Base-by-base conservation (phyloP, 2,113 vertebrate species). In the Campylorhamphus procurvoides region DNA sequence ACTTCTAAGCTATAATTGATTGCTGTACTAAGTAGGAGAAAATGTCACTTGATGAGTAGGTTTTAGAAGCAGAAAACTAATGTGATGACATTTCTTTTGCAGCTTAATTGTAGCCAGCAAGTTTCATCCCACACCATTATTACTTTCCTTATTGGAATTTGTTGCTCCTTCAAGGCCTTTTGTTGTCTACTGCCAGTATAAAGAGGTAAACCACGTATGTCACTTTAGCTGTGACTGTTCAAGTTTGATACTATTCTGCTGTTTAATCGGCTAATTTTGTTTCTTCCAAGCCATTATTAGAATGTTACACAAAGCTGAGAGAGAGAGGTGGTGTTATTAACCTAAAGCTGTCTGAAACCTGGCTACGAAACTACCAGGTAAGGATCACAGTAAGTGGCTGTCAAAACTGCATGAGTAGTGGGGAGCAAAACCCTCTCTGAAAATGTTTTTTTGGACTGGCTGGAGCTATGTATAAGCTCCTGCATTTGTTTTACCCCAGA, bases 361-460 rank as follows among this genome's bases (percentile, higher is more conserved):
- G 99, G 99, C 98, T 99, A 27, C 97, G 99, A 78, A 99, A 98
- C 96, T 99, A 99, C 83, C 99, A 99, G 99, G 99, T 99, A 97
- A 63, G 96, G 82, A 44, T 56, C 63, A 10, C 25, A 46, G 53
- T 10, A 19, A 25, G 8, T 28, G 24, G 16, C 12, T 86, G 20
- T 77, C 47, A 68, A 13, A 93, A 7, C 18, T 20, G 63, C 35
- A 2, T 1, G 35, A 40, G 23, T 62, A 2, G 12, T 14, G 60
- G 40, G 37, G 56, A 60, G 50, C 12, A 14, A 47, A 84, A 55
- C 20, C 2, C 24, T 23, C 31, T 37, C 71, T 68, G 44, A 19
- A 75, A 86, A 18, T 0, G 29, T 15, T 31, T 10, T 22, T n/a
- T 25, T 12, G 49, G 29, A 3, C 37, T 80, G 33, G 23, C 37